phyloP scores from a whole-genome alignment of 2,888 invertebrate genomes.

The Masnerella sp. region DNA sequence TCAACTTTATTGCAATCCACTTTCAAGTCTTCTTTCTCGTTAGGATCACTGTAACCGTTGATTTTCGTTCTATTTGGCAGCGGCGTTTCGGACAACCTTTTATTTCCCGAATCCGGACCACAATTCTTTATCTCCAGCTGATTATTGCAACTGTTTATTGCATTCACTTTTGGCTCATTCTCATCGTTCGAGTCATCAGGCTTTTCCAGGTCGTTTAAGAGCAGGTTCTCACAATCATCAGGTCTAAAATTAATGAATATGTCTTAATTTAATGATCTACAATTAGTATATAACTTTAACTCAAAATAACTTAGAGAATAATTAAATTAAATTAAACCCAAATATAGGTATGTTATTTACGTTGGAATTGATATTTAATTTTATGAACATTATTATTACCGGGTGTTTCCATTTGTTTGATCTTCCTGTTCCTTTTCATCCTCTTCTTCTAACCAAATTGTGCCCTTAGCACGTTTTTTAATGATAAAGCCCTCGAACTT shows the following conservation, averaged over 20 bases:
- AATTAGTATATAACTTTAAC: too few species aligned
- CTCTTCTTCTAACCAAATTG: constrained; percentile 75
- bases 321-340: too few species aligned
- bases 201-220: constrained; percentile 37
- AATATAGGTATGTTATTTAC: too few species aligned
- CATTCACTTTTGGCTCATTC: constrained; percentile 44
- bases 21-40: constrained; percentile 26
- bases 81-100: constrained; percentile 16
- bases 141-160: constrained; percentile 51
- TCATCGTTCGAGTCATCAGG: constrained; percentile 42
- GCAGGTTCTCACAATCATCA: constrained; percentile 25
- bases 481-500: constrained; percentile 74
- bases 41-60: constrained; percentile 34
- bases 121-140: constrained; percentile 38
- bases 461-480: constrained; percentile 76
- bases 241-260: too few species aligned
- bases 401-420: constrained; percentile 29
- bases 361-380: too few species aligned
- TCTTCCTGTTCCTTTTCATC: constrained; percentile 61
- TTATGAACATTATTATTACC: too few species aligned
- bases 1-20: constrained; percentile 28
- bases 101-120: constrained; percentile 22
- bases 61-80: constrained; percentile 37
- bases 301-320: too few species aligned
- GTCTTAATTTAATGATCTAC: too few species aligned